These are phyloP conservation scores for Hippocampus guttulatus DNA, from an alignment of 2,113 vertebrate genomes.

Conservation along the genomic window DNA sequence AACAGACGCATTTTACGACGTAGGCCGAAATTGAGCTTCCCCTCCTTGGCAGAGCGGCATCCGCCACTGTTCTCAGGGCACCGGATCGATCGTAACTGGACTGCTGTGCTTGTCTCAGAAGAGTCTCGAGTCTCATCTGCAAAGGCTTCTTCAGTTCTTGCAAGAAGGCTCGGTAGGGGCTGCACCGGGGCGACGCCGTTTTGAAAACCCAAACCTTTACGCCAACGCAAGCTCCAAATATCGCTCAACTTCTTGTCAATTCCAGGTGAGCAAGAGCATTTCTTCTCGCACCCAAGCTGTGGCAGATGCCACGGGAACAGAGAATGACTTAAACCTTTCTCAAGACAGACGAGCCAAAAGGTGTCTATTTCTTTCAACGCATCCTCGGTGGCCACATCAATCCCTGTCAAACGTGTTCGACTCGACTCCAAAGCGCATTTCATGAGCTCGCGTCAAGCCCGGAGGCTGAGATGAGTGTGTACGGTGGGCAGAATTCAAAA, in stretches of 20 bases:
- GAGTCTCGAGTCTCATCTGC: no score
- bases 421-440: conserved; percentile 41
- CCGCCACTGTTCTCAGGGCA: no score
- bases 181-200: no score
- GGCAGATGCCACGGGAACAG: conserved; percentile 19
- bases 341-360: conserved; percentile 22
- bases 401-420: conserved; percentile 45
- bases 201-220: no score
- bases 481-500: conserved; percentile 42
- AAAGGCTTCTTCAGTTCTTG: no score
- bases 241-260: conserved; percentile 8
- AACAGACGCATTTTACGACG: no score
- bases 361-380: conserved; percentile 26
- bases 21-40: no score
- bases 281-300: conserved; percentile 6
- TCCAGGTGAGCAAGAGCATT: not conserved
- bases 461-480: conserved; percentile 34
- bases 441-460: conserved; percentile 30
- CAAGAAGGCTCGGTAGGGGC: no score
- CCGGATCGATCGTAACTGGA: no score
- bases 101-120: no score
- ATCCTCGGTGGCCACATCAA: conserved; percentile 22
- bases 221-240: not conserved
- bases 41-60: no score
- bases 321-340: conserved; percentile 15